These are phyloP conservation scores for Toxonevra muliebris DNA, from an alignment of 2,888 invertebrate species.

Conservation along the genomic window DNA sequence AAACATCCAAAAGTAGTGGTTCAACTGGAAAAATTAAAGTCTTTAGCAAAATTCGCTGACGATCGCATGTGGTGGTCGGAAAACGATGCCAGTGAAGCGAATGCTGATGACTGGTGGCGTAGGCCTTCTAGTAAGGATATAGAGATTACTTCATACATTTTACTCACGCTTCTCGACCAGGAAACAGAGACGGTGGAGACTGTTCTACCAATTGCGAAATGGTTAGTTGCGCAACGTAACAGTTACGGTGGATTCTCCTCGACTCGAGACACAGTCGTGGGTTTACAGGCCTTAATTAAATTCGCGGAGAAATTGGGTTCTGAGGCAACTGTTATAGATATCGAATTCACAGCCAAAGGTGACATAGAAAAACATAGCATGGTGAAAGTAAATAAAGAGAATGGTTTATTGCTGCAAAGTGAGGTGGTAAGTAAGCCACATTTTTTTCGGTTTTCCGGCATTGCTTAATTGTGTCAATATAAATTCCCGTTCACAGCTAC, in stretches of 20 bases:
- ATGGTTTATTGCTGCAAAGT: slow-evolving; percentile 83
- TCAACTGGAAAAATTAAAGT: slow-evolving; percentile 70
- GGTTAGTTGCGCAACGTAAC: slow-evolving; percentile 76
- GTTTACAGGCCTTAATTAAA: slow-evolving; percentile 75
- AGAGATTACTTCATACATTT: slow-evolving; percentile 88
- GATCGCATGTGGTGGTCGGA: slow-evolving; percentile 79
- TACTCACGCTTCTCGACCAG: slow-evolving; percentile 74
- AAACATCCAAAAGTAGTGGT: slow-evolving; percentile 75
- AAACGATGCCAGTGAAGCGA: slow-evolving; percentile 57
- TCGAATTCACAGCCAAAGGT: slow-evolving; percentile 48
- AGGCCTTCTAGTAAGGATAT: slow-evolving; percentile 75
- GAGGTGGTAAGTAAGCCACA: slow-evolving; percentile 70
- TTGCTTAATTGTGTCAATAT: too few species aligned
- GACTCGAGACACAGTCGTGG: slow-evolving; percentile 83
- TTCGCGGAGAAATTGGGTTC: slow-evolving; percentile 70
- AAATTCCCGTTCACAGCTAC: background rate
- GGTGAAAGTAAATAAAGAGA: slow-evolving; percentile 73
- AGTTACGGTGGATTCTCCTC: slow-evolving; percentile 78
- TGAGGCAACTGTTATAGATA: slow-evolving; percentile 51
- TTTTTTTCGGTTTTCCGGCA: background rate
- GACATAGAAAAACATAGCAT: slow-evolving; percentile 45
- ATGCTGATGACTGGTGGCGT: slow-evolving; percentile 42
- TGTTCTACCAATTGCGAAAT: slow-evolving; percentile 71
- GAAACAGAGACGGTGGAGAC: slow-evolving; percentile 50
- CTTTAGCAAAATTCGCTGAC: slow-evolving; percentile 59